Percentiles rank a stretch among this genome's conserved stretches.
Evolutionary conservation across 2,888 invertebrate genomes (phyloP).

Genomic region (Beris chalybata): DNA sequence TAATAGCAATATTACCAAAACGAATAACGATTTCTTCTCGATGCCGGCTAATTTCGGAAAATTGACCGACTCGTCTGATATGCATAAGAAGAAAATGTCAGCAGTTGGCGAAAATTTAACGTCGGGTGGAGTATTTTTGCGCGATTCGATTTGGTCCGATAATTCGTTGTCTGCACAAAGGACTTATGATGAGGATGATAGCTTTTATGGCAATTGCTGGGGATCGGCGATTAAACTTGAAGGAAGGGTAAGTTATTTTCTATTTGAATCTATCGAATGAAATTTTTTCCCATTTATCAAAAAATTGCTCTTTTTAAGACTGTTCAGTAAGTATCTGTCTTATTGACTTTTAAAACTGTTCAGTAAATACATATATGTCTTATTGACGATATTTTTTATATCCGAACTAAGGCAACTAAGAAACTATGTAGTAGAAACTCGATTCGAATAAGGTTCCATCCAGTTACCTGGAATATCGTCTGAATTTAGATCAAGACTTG

Average conservation of each 20-base stretch:
- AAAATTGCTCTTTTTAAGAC: too few relatives aligned
- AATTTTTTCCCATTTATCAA: neutral
- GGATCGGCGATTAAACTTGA: constrained; percentile 42
- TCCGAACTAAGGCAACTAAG: too few relatives aligned
- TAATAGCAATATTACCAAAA: constrained; percentile 39
- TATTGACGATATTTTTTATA: too few relatives aligned
- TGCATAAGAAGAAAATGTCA: too few relatives aligned
- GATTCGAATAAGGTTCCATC: too few relatives aligned
- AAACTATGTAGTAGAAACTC: too few relatives aligned
- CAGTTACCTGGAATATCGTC: too few relatives aligned
- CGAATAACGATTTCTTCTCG: constrained; percentile 45
- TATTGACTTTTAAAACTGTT: too few relatives aligned
- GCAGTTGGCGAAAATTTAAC: constrained; percentile 29
- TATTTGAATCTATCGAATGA: constrained; percentile 16
- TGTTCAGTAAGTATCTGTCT: too few relatives aligned
- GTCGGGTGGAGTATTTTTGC: constrained; percentile 58
- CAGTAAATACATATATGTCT: too few relatives aligned
- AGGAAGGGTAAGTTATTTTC: constrained; percentile 36
- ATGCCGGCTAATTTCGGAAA: constrained; percentile 44
- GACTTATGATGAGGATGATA: constrained; percentile 47
- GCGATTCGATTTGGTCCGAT: constrained; percentile 61
- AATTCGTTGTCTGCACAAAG: constrained; percentile 42
- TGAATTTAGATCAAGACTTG: too few relatives aligned
- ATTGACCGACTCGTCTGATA: constrained; percentile 32
- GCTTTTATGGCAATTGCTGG: constrained; percentile 47